Conservation (phyloP, 2,113 vertebrate genomes). For the Hippocampus mohnikei region DNA sequence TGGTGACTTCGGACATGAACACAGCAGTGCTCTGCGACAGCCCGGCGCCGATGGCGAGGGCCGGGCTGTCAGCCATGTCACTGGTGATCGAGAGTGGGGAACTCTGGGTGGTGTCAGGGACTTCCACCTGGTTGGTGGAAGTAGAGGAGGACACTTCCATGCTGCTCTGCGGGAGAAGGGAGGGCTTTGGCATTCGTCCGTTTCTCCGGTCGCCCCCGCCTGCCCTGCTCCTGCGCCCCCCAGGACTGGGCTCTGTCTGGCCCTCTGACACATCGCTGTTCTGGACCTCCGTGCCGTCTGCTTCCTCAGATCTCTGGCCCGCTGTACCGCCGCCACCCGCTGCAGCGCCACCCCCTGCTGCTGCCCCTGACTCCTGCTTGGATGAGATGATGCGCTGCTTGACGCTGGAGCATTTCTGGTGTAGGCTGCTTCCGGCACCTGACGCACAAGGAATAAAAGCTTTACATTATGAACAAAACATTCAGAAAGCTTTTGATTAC, state of each 20-base stretch:
- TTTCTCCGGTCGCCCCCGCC: constrained; percentile 88
- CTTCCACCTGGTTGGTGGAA: constrained; percentile 91
- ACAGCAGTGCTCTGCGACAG: constrained; percentile 90
- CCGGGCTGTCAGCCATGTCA: constrained; percentile 92
- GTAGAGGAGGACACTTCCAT: constrained; percentile 92
- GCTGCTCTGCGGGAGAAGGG: constrained; percentile 93
- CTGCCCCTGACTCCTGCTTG: constrained; percentile 85
- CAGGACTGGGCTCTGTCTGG: constrained; percentile 85
- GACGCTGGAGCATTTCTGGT: constrained; percentile 77
- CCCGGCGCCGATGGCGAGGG: constrained; percentile 85
- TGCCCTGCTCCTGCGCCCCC: constrained; percentile 73
- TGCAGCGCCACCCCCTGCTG: constrained; percentile 18
- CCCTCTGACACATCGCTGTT: constrained; percentile 97
- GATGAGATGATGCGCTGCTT: constrained; percentile 78
- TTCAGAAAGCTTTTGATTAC: neutral
- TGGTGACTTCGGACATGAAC: constrained; percentile 95
- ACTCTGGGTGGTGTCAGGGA: constrained; percentile 97
- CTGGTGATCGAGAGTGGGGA: constrained; percentile 96
- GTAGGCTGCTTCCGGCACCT: constrained; percentile 77
- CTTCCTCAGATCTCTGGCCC: constrained; percentile 76
- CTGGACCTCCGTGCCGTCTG: constrained; percentile 89
- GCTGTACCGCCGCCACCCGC: constrained; percentile 36
- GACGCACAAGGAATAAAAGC: constrained; percentile 4
- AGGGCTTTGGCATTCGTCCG: constrained; percentile 88
- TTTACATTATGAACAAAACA: neutral